Evolutionary conservation across 92 coral and sea anemone genomes (phyloP).

Genomic region (Epizoanthus illoricatus): DNA sequence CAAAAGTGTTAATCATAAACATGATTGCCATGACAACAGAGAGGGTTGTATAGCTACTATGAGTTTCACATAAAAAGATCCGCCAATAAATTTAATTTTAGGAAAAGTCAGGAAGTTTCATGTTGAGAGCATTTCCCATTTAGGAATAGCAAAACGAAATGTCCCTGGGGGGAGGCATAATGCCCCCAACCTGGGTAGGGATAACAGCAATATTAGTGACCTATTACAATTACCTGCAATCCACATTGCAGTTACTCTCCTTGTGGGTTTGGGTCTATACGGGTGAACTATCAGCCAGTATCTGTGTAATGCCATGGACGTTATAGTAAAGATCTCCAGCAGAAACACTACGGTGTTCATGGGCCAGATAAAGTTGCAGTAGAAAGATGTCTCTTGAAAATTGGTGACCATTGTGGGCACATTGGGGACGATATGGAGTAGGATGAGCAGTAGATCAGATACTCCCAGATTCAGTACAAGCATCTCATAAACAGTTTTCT

Average conservation of each 20-base stretch:
- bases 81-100: too few relatives aligned
- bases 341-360: constrained; percentile 35
- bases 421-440: constrained; percentile 24
- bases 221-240: not conserved
- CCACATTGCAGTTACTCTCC: constrained; percentile 16
- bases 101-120: too few relatives aligned
- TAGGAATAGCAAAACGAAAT: too few relatives aligned
- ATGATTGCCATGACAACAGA: too few relatives aligned
- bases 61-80: too few relatives aligned
- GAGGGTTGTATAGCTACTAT: too few relatives aligned
- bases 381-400: constrained; percentile 17
- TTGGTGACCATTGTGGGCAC: constrained; percentile 8
- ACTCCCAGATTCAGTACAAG: constrained; percentile 23
- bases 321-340: constrained; percentile 26
- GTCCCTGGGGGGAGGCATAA: too few relatives aligned
- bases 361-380: constrained; percentile 37
- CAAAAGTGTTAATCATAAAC: too few relatives aligned
- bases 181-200: too few relatives aligned
- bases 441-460: constrained; percentile 13
- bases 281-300: constrained; percentile 40
- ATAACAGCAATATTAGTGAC: too few relatives aligned
- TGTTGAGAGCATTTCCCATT: too few relatives aligned
- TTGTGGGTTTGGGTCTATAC: constrained; percentile 11
- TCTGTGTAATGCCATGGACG: constrained; percentile 31
- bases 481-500: constrained; percentile 31